A percentile compares a stretch with the other conserved stretches of the same genome.
phyloP scores from a whole-genome alignment of 1,140 invertebrate species.

The Bombus soroeensis region DNA sequence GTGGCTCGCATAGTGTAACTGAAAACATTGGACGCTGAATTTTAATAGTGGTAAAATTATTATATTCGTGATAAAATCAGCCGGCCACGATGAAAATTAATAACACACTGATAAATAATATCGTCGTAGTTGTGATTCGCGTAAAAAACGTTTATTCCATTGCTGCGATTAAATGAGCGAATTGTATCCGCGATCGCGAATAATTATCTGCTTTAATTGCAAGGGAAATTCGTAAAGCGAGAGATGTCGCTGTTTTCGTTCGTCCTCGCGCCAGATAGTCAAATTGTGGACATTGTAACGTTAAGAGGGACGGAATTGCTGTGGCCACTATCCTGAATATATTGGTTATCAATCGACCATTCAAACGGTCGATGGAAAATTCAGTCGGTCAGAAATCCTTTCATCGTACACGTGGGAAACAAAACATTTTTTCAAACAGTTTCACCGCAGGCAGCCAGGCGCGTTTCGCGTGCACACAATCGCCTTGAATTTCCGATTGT shows the following conservation, averaged over 20 bases:
- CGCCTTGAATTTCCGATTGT: not conserved
- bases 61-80: not conserved
- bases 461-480: not conserved
- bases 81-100: not conserved
- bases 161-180: no score
- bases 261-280: not conserved
- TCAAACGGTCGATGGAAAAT: constrained; percentile 1
- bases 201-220: constrained; percentile 18
- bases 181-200: not conserved
- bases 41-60: not conserved
- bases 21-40: not conserved
- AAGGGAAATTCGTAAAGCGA: not conserved
- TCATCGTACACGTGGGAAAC: not conserved
- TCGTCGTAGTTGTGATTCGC: not conserved
- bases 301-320: not conserved
- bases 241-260: not conserved
- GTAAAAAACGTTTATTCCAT: not conserved
- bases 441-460: not conserved
- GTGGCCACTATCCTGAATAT: not conserved
- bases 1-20: not conserved
- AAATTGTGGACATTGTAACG: not conserved
- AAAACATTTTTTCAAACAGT: constrained; percentile 16
- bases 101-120: not conserved
- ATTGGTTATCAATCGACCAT: constrained; percentile 19
- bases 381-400: constrained; percentile 21